phyloP scores from a whole-genome alignment of 1,140 invertebrate genomes.

The Bombus sylvicola region DNA sequence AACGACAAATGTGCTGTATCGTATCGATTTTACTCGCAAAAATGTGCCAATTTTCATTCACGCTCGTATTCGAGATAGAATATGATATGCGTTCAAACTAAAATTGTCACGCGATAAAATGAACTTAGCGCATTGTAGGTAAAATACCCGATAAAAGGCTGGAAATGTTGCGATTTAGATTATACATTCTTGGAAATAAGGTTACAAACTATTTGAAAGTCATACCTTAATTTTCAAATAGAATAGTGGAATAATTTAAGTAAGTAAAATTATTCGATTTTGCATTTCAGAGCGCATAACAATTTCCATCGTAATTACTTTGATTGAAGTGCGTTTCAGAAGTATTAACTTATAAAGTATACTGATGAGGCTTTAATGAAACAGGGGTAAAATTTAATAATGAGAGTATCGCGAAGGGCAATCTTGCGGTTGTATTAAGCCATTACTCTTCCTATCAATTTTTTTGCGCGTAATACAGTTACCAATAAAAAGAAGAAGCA shows the following conservation, averaged over 20 bases:
- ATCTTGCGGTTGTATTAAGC: constrained; percentile 16
- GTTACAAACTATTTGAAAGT: background rate
- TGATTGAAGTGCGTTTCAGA: background rate
- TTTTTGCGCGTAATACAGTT: constrained; percentile 28
- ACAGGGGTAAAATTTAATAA: background rate
- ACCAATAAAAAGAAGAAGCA: background rate
- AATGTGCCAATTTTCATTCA: background rate
- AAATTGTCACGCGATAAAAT: background rate
- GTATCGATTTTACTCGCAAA: background rate
- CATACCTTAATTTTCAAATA: background rate
- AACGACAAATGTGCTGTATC: background rate
- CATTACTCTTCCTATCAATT: background rate
- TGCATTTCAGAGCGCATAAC: background rate
- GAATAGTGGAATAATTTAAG: too few species aligned
- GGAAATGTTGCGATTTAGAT: background rate
- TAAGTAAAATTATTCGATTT: background rate
- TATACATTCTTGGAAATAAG: too few species aligned
- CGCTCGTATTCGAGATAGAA: too few species aligned
- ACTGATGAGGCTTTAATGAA: background rate
- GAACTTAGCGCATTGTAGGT: background rate
- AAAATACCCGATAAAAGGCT: background rate
- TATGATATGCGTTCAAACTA: background rate
- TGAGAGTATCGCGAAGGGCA: background rate
- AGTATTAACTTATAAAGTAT: background rate
- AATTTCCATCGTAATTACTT: background rate